Conservation (phyloP, 1,140 invertebrate species). For the Magallana angulata region DNA sequence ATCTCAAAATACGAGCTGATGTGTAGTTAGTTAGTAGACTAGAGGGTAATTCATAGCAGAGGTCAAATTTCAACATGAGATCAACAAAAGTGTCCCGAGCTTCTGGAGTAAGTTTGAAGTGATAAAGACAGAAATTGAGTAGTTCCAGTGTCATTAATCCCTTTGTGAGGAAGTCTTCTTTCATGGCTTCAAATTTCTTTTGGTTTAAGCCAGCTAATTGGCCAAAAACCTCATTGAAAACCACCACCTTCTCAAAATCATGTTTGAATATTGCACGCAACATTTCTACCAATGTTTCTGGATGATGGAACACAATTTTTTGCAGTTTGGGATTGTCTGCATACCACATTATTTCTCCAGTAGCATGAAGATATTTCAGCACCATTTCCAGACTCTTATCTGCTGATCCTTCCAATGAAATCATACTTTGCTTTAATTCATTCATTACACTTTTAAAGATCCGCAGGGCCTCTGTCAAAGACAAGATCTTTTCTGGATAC, state of each 20-base stretch:
- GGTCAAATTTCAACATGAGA: constrained; percentile 75
- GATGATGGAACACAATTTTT: constrained; percentile 73
- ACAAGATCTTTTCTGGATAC: constrained; percentile 65
- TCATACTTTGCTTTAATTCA: constrained; percentile 67
- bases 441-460: constrained; percentile 70
- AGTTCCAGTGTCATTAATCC: constrained; percentile 74
- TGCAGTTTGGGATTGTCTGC: constrained; percentile 70
- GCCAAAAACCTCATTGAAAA: constrained; percentile 63
- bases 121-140: constrained; percentile 69
- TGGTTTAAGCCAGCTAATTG: constrained; percentile 57
- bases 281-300: constrained; percentile 76
- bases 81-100: constrained; percentile 71
- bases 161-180: constrained; percentile 68
- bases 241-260: constrained; percentile 72
- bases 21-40: constrained; percentile 60
- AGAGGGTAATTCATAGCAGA: constrained; percentile 72
- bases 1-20: constrained; percentile 66
- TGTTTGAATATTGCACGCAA: constrained; percentile 75
- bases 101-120: constrained; percentile 70
- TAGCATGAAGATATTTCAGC: constrained; percentile 72
- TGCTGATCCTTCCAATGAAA: constrained; percentile 68
- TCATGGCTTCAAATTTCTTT: constrained; percentile 68
- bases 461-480: constrained; percentile 61
- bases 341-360: constrained; percentile 76
- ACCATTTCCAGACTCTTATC: constrained; percentile 70